Evolutionary conservation across 2,797 vertebrate species (phyloP).

Genomic region (Varecia variegata): DNA sequence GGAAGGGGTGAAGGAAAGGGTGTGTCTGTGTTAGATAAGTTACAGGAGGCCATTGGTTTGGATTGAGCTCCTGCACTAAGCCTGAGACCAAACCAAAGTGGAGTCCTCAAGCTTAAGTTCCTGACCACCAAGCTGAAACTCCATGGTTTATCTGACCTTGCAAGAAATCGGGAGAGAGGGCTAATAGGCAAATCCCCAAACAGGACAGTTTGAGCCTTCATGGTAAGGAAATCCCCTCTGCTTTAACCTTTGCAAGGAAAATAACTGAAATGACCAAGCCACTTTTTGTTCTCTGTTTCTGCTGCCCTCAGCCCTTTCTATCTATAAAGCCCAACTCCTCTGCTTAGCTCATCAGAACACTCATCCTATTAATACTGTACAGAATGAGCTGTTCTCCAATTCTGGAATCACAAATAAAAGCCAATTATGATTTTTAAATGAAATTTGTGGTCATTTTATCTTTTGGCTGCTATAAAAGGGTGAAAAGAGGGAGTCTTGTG

Average conservation of each 20-base stretch:
- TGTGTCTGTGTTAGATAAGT: no score
- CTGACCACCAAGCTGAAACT: neutral
- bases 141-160: neutral
- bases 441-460: neutral
- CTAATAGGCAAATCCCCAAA: neutral
- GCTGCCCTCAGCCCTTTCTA: neutral
- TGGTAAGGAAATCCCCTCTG: neutral
- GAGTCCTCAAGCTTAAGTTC: neutral
- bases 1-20: neutral
- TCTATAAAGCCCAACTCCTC: neutral
- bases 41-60: neutral
- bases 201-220: neutral
- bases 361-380: neutral
- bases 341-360: neutral
- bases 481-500: neutral
- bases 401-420: neutral
- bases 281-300: neutral
- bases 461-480: neutral
- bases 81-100: neutral
- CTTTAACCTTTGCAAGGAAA: neutral
- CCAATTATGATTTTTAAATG: neutral
- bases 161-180: neutral
- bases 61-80: neutral
- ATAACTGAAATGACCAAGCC: neutral
- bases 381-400: neutral